Evolutionary conservation across 2,888 invertebrate genomes (phyloP).

Genomic region (Gryllus longicercus): DNA sequence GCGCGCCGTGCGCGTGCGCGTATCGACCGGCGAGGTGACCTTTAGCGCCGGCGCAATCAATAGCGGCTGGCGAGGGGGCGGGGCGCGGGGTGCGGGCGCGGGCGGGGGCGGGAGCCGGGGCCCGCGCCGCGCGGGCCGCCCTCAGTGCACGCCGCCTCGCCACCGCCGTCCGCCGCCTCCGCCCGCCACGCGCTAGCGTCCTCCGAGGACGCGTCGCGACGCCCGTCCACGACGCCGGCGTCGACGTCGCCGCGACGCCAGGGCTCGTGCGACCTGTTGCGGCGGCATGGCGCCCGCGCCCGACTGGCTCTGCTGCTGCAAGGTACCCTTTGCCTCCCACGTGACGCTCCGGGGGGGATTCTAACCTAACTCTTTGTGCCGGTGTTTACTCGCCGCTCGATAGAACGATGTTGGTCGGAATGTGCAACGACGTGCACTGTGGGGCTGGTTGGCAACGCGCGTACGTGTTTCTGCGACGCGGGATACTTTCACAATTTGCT

Average conservation of each 20-base stretch:
- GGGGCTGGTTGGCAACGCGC: no score
- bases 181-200: not conserved
- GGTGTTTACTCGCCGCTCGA: no score
- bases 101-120: not conserved
- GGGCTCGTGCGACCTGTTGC: not conserved
- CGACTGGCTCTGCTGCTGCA: constrained; percentile 9
- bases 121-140: no score
- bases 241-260: not conserved
- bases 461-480: no score
- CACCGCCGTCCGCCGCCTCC: not conserved
- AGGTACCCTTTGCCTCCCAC: not conserved
- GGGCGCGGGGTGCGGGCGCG: no score
- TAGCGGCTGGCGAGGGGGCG: not conserved
- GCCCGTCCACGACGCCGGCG: no score
- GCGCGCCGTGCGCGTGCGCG: not conserved
- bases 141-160: not conserved
- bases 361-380: not conserved
- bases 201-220: not conserved
- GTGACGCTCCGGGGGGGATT: not conserved
- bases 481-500: no score
- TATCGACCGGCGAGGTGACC: constrained; percentile 1
- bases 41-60: constrained; percentile 21
- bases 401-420: no score
- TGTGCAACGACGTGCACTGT: no score
- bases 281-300: not conserved